These are phyloP conservation scores for Salvator merianae DNA, from an alignment of 2,113 vertebrate species.

Conservation along the genomic window DNA sequence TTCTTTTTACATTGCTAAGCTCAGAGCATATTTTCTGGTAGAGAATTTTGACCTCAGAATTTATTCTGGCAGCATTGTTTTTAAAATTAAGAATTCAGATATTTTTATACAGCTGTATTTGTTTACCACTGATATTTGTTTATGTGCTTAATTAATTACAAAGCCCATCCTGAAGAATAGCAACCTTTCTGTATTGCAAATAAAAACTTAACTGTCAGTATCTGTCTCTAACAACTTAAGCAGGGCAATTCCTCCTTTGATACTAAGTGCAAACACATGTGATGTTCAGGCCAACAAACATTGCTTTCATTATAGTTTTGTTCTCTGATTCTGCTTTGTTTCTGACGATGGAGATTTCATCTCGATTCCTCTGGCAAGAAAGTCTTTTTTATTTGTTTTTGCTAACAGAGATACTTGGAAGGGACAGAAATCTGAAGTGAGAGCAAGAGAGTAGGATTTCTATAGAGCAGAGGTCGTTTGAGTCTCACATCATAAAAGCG, in stretches of 20 bases:
- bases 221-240: constrained; percentile 33
- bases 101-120: not conserved
- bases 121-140: not conserved
- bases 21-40: not conserved
- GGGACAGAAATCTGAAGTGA: constrained; percentile 17
- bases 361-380: constrained; percentile 63
- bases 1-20: constrained; percentile 12
- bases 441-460: constrained; percentile 24
- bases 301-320: constrained; percentile 68
- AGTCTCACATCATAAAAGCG: not conserved
- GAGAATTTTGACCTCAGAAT: constrained; percentile 10
- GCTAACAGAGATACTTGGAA: constrained; percentile 44
- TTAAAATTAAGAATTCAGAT: constrained; percentile 15
- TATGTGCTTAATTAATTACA: constrained; percentile 32
- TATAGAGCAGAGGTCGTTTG: constrained; percentile 51
- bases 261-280: constrained; percentile 68
- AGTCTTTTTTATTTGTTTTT: constrained; percentile 22
- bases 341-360: constrained; percentile 57
- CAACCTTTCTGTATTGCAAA: not conserved
- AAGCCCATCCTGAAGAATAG: not conserved
- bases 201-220: constrained; percentile 11
- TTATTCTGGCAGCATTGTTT: constrained; percentile 17
- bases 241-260: constrained; percentile 1
- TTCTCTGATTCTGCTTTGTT: constrained; percentile 51
- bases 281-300: constrained; percentile 40